Evolutionary conservation across 2,888 invertebrate genomes (phyloP).

Genomic region (Thereva unica): DNA sequence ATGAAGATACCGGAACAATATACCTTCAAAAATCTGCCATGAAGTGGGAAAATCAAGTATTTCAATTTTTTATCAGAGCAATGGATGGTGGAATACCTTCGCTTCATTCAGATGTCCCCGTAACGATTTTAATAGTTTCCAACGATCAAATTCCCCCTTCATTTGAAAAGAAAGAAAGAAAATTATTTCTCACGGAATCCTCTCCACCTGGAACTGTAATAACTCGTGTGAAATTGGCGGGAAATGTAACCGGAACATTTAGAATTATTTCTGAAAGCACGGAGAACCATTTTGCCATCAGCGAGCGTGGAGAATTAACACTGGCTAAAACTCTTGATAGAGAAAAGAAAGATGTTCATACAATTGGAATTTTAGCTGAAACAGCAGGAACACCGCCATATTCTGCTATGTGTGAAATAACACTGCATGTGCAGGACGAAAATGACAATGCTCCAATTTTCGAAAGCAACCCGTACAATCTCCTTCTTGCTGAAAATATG

Average conservation of each 20-base stretch:
- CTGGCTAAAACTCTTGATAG: slow-evolving; percentile 76
- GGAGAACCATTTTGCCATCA: slow-evolving; percentile 71
- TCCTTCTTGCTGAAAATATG: slow-evolving; percentile 81
- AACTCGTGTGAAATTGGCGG: slow-evolving; percentile 69
- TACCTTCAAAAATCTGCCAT: slow-evolving; percentile 67
- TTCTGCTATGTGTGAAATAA: slow-evolving; percentile 71
- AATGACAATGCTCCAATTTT: slow-evolving; percentile 90
- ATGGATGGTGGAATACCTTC: slow-evolving; percentile 77
- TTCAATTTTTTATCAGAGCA: slow-evolving; percentile 89
- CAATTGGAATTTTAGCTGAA: slow-evolving; percentile 73
- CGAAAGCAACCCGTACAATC: slow-evolving; percentile 79
- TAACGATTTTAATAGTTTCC: slow-evolving; percentile 77
- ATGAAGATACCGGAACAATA: slow-evolving; percentile 74
- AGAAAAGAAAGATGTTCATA: slow-evolving; percentile 70
- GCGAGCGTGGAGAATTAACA: slow-evolving; percentile 73
- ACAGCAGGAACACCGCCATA: slow-evolving; percentile 73
- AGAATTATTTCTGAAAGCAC: slow-evolving; percentile 66
- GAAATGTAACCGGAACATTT: slow-evolving; percentile 66
- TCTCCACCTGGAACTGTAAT: slow-evolving; percentile 70
- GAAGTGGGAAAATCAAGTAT: slow-evolving; percentile 66
- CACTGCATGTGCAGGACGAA: slow-evolving; percentile 81
- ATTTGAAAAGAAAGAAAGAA: slow-evolving; percentile 73
- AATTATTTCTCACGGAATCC: slow-evolving; percentile 80
- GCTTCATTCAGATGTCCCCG: slow-evolving; percentile 79
- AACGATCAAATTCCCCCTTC: slow-evolving; percentile 71